These are phyloP conservation scores for Catharus bicknelli DNA, from an alignment of 2,113 vertebrate species.

Conservation along the genomic window DNA sequence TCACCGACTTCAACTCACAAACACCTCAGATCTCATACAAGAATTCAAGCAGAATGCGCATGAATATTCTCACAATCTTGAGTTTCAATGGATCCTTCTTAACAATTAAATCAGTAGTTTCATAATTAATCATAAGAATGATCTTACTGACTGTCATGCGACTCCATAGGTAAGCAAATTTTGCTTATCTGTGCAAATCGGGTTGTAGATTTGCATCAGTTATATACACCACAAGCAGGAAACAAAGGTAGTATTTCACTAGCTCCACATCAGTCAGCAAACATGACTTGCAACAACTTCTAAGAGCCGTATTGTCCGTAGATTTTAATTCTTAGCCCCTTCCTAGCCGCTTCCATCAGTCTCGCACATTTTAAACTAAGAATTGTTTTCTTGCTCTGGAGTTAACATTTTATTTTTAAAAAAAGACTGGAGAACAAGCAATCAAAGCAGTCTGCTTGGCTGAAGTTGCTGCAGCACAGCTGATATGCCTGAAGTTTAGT, in stretches of 20 bases:
- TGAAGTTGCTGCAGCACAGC: background rate
- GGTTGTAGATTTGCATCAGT: background rate
- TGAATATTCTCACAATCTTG: background rate
- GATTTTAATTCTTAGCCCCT: background rate
- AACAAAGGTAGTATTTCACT: background rate
- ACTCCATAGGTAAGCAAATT: background rate
- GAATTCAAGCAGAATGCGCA: background rate
- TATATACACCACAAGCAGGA: background rate
- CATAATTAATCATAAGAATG: background rate
- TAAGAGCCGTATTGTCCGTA: background rate
- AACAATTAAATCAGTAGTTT: background rate
- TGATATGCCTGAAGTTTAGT: background rate
- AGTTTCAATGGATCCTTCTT: background rate
- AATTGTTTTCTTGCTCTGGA: background rate
- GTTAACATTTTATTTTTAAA: background rate
- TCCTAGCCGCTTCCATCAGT: background rate
- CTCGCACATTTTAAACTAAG: background rate
- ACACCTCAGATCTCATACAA: background rate
- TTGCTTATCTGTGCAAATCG: background rate
- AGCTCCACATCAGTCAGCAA: background rate
- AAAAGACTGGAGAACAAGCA: background rate
- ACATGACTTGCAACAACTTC: fast-evolving
- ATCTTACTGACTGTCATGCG: background rate
- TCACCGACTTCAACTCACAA: background rate
- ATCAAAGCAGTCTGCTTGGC: background rate